Evolutionary conservation across 1,140 invertebrate genomes (phyloP).

Genomic region (Anoplolepis gracilipes): DNA sequence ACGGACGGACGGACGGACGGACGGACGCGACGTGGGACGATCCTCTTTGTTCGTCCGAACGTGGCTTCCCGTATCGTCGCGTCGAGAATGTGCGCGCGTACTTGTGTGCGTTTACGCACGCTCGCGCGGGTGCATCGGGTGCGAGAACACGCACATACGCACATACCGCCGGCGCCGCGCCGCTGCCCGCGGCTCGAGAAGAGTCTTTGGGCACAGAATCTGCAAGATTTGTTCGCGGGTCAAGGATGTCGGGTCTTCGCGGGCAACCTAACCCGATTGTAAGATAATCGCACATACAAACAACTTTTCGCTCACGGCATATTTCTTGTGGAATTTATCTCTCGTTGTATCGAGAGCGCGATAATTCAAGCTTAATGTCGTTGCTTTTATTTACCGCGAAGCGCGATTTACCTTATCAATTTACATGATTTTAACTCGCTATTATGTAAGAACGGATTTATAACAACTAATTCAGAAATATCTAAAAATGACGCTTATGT

Average conservation of each 20-base stretch:
- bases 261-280: slow-evolving; percentile 18
- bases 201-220: slow-evolving; percentile 14
- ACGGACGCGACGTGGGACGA: slow-evolving; percentile 60
- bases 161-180: no score
- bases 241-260: slow-evolving; percentile 46
- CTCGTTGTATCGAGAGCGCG: slow-evolving; percentile 5
- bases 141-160: slow-evolving; percentile 42
- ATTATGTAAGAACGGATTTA: not conserved
- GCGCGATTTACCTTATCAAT: slow-evolving; percentile 12
- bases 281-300: slow-evolving; percentile 29
- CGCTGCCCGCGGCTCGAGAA: slow-evolving; percentile 1
- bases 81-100: slow-evolving; percentile 5
- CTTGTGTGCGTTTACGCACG: not conserved
- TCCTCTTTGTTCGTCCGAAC: slow-evolving; percentile 68
- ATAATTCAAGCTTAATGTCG: slow-evolving; percentile 28
- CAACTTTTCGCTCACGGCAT: not conserved
- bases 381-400: slow-evolving; percentile 2
- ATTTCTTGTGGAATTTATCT: not conserved
- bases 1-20: no score
- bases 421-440: slow-evolving; percentile 7
- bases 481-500: not conserved
- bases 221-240: slow-evolving; percentile 51
- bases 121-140: slow-evolving; percentile 60
- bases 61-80: slow-evolving; percentile 68
- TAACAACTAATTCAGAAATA: not conserved